These are phyloP conservation scores for Urocitellus parryii DNA, from an alignment of 2,113 vertebrate genomes.

Conservation along the genomic window DNA sequence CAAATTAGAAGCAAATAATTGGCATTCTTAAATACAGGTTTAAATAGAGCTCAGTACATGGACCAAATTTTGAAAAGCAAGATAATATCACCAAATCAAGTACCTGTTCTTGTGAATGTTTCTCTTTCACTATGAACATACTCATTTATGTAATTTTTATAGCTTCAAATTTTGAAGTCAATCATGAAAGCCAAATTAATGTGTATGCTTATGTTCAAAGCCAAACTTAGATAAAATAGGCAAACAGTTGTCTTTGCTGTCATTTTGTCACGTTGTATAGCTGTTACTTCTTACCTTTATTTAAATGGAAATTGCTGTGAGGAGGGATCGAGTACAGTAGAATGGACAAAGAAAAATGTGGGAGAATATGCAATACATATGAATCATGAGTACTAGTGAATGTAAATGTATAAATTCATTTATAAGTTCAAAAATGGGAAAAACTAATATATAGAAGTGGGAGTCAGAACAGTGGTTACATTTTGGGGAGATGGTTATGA, in stretches of 20 bases:
- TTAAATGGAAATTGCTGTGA: not conserved
- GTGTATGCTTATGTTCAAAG: not conserved
- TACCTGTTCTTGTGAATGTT: not conserved
- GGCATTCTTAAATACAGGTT: slow-evolving; percentile 19
- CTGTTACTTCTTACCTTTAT: slow-evolving; percentile 18
- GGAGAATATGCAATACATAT: not conserved
- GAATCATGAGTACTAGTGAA: not conserved
- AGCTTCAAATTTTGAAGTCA: not conserved
- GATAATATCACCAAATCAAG: not conserved
- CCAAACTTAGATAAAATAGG: not conserved
- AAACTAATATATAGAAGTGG: not conserved
- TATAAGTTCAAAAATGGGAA: slow-evolving; percentile 29
- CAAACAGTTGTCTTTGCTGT: not conserved
- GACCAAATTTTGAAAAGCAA: slow-evolving; percentile 34
- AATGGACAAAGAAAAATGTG: not conserved
- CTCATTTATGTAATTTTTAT: slow-evolving; percentile 8
- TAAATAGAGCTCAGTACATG: not conserved
- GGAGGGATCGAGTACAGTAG: not conserved
- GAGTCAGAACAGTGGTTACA: not conserved
- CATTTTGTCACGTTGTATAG: not conserved
- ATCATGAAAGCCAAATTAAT: not conserved
- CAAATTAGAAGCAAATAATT: slow-evolving; percentile 54
- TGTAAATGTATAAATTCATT: not conserved
- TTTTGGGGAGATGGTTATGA: not conserved
- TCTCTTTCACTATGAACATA: not conserved